Evolutionary conservation across 2,888 invertebrate species (phyloP), one percentile per base, ranked within the genome.

Genomic region (Cosmopolites sordidus): DNA sequence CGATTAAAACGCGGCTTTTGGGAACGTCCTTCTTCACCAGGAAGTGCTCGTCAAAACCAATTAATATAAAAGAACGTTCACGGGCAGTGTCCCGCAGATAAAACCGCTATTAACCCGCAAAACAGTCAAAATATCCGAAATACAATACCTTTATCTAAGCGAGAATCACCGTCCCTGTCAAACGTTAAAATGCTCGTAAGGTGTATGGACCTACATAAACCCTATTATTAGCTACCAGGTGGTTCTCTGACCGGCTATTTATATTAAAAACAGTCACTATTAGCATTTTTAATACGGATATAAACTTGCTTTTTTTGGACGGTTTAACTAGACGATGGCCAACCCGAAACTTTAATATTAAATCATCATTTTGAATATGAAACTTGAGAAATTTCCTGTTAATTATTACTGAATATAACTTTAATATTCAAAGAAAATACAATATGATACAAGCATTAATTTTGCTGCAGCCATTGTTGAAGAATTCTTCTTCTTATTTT

Each of bases 111-210:
- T 48, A 37, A 40, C 17, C 43, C 29, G 17, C 40, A 56, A 50
- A 56, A 52, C 53, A 43, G 53, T 50, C 54, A 51, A 43, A 47
- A 37, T 53, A 51, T 43, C 42, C 50, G 54, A 57, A 54, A 57
- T 51, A 50, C 50, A 54, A 57, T 57, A 53, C 47, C 43, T 47
- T 57, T 57, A 57, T 57, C 57, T 43, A 38, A 15, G 22, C 16
- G 48, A 30, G 51, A 48, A 52, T 56, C 53, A 56, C 48, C 56
- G 53, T 17, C 22, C 43, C 57, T 57, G 57, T 57, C 57, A 57
- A 57, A 57, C 46, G 46, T 57, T 54, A 57, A 57, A 57, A 57
- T 48, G 53, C 54, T 54, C 41, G 57, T 57, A 57, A 57, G 57
- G 57, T 57, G 57, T 54, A 47, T 47, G 51, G 48, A 44, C 57